Percentiles rank a stretch among this genome's conserved stretches.
Conservation (phyloP, 2,113 vertebrate genomes). For the Salvelinus namaycush region DNA sequence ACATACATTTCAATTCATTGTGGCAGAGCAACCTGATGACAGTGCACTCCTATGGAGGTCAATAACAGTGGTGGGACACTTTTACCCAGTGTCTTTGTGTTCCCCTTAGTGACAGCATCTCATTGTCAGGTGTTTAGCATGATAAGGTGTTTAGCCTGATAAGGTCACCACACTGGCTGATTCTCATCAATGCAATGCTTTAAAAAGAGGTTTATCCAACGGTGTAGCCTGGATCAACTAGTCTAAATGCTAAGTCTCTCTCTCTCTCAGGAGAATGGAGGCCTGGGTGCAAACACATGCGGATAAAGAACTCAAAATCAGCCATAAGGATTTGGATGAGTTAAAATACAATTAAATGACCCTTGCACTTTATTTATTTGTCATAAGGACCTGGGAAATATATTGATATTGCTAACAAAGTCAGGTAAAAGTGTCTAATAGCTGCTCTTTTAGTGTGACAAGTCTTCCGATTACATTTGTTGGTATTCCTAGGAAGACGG, state of each 20-base stretch:
- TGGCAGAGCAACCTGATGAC: not conserved
- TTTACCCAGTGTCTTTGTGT: constrained; percentile 47
- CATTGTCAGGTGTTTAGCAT: constrained; percentile 72
- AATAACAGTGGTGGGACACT: constrained; percentile 33
- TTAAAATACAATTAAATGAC: constrained; percentile 77
- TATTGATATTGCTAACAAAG: constrained; percentile 73
- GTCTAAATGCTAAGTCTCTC: constrained; percentile 78
- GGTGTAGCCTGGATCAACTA: constrained; percentile 62
- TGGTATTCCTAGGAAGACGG: too few relatives aligned
- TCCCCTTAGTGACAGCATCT: constrained; percentile 53
- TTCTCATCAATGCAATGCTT: constrained; percentile 73
- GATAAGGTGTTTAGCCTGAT: constrained; percentile 73
- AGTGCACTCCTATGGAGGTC: constrained; percentile 38
- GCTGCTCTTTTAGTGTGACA: constrained; percentile 59
- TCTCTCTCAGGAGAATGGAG: constrained; percentile 61
- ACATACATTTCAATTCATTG: not conserved
- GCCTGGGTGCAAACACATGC: constrained; percentile 70
- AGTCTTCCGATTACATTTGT: too few relatives aligned
- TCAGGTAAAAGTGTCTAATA: constrained; percentile 72
- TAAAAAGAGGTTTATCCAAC: constrained; percentile 70
- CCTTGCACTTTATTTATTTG: constrained; percentile 79
- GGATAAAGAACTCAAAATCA: constrained; percentile 83
- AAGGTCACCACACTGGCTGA: constrained; percentile 64
- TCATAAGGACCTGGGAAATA: constrained; percentile 73
- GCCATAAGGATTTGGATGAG: constrained; percentile 77